A percentile compares a stretch with the other conserved stretches of the same genome.
Conservation (phyloP, 2,113 vertebrate genomes). For the Taurulus bubalis region DNA sequence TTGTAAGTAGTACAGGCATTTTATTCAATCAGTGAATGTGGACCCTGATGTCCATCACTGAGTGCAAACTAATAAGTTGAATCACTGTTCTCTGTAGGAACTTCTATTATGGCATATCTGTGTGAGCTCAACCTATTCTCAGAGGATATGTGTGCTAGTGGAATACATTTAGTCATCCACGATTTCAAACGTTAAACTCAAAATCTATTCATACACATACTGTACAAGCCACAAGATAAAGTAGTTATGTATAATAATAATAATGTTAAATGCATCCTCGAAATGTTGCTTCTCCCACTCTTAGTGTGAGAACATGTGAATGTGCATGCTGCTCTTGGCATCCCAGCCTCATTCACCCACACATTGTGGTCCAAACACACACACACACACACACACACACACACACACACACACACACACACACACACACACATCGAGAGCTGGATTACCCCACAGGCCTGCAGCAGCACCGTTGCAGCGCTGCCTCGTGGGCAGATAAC, state of each 20-base stretch:
- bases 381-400: conserved; percentile 36
- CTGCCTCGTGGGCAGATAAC: conserved; percentile 32
- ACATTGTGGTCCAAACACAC: conserved; percentile 30
- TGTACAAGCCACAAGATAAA: conserved; percentile 1
- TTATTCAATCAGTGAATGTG: not conserved
- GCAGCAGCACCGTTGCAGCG: conserved; percentile 45
- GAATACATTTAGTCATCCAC: not conserved
- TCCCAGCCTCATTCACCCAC: conserved; percentile 54
- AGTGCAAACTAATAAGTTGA: conserved; percentile 11
- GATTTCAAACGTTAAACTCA: not conserved
- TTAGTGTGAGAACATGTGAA: conserved; percentile 36
- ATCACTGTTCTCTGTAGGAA: conserved; percentile 7
- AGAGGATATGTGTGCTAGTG: not conserved
- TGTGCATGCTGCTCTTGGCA: conserved; percentile 38
- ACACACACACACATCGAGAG: conserved; percentile 24
- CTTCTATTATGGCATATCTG: conserved; percentile 3
- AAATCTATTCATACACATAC: not conserved
- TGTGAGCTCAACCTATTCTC: not conserved
- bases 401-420: conserved; percentile 39
- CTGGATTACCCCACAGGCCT: conserved; percentile 31
- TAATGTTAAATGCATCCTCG: conserved; percentile 33
- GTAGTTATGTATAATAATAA: conserved; percentile 22
- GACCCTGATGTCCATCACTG: conserved; percentile 1
- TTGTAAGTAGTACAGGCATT: not conserved
- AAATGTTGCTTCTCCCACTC: conserved; percentile 37